These are phyloP conservation scores for Liposcelis brunnea DNA, from an alignment of 2,888 invertebrate species.

Conservation along the genomic window DNA sequence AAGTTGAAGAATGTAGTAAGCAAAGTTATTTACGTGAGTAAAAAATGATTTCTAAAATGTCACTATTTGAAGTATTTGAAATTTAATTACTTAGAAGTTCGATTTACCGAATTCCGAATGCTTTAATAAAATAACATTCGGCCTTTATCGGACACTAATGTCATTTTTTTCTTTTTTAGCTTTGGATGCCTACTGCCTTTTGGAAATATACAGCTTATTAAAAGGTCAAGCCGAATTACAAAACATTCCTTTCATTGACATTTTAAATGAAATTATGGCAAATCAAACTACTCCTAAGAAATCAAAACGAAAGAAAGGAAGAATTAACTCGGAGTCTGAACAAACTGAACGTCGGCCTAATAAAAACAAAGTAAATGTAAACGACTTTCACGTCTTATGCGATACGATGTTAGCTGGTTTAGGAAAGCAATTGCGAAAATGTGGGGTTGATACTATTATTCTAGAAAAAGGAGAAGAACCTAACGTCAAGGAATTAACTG, in stretches of 20 bases:
- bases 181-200: slow-evolving; percentile 70
- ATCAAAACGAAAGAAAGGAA: slow-evolving; percentile 13
- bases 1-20: too few species aligned
- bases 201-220: slow-evolving; percentile 59
- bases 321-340: slow-evolving; percentile 12
- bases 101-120: too few species aligned
- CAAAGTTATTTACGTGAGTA: too few species aligned
- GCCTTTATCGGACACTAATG: too few species aligned
- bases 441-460: slow-evolving; percentile 41
- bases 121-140: too few species aligned
- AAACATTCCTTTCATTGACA: slow-evolving; percentile 42
- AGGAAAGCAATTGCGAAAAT: slow-evolving; percentile 42
- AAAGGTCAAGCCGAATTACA: slow-evolving; percentile 30
- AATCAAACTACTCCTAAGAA: slow-evolving; percentile 14
- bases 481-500: slow-evolving; percentile 1
- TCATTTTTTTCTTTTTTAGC: slow-evolving; percentile 31
- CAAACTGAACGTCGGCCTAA: slow-evolving; percentile 24
- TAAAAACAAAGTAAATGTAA: slow-evolving; percentile 22
- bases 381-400: slow-evolving; percentile 32
- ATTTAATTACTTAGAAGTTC: too few species aligned
- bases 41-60: too few species aligned
- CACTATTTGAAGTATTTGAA: too few species aligned
- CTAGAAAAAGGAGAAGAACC: slow-evolving; percentile 32
- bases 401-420: slow-evolving; percentile 41
- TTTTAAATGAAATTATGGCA: slow-evolving; percentile 34